These are phyloP conservation scores for Pica pica DNA, from an alignment of 2,113 vertebrate genomes.

Conservation along the genomic window DNA sequence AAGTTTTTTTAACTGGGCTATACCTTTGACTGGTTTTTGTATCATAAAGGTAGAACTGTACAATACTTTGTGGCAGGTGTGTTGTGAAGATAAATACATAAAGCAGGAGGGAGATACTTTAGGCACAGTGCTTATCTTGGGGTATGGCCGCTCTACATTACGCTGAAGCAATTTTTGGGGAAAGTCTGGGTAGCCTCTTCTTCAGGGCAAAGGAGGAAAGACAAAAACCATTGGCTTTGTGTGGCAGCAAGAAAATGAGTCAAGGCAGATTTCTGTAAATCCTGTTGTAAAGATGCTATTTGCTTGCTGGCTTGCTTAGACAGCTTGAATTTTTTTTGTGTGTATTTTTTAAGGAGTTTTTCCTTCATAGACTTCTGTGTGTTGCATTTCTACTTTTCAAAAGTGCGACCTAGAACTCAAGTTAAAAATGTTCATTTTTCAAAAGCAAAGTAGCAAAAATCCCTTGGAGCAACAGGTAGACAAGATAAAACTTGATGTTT, in stretches of 20 bases:
- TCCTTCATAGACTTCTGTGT: background rate
- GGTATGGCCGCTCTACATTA: accelerated
- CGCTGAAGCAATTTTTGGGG: background rate
- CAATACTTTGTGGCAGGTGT: accelerated
- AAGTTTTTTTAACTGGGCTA: background rate
- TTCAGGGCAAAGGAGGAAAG: background rate
- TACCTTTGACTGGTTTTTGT: background rate
- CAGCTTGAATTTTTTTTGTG: background rate
- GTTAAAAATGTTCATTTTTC: background rate
- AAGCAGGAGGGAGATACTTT: background rate
- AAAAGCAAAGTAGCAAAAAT: background rate
- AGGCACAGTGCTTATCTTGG: background rate
- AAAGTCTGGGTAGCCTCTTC: background rate
- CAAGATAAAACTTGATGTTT: background rate
- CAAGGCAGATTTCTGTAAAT: background rate
- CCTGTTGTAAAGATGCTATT: background rate
- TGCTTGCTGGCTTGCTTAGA: background rate
- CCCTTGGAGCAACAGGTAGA: background rate
- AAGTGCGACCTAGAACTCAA: background rate
- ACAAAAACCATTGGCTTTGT: background rate
- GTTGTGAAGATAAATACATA: background rate
- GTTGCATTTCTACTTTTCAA: background rate
- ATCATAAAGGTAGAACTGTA: background rate
- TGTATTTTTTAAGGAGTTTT: background rate
- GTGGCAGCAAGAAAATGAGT: background rate